Percentiles rank a stretch among this genome's conserved stretches.
phyloP scores from a whole-genome alignment of 2,113 vertebrate genomes.

The Leptocoma aspasia region DNA sequence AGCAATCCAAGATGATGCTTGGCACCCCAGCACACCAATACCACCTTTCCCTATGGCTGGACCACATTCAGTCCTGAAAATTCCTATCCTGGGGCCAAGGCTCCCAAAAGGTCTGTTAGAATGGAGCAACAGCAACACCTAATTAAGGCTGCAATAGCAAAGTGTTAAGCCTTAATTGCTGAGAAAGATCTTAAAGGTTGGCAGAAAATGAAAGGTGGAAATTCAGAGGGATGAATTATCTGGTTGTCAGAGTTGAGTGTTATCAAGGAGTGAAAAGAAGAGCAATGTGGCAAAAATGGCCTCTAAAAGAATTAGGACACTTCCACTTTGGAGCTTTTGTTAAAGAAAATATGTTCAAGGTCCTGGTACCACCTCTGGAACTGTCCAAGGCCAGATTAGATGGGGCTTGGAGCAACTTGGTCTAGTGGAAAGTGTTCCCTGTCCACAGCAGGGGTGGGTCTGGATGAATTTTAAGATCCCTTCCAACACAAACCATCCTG shows the following conservation, averaged over 20 bases:
- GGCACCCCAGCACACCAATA: background rate
- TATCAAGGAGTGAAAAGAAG: background rate
- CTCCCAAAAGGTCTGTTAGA: background rate
- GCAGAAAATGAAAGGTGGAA: background rate
- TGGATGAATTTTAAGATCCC: background rate
- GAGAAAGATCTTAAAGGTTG: background rate
- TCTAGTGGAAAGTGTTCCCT: background rate
- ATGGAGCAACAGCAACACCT: background rate
- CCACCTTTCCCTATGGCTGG: background rate
- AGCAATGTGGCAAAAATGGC: background rate
- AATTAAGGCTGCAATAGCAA: background rate
- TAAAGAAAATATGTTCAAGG: background rate
- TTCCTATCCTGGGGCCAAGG: background rate
- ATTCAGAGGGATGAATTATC: background rate
- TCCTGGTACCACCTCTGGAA: background rate
- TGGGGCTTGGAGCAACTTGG: background rate
- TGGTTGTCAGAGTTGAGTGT: background rate
- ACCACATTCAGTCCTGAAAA: background rate
- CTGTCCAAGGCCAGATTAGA: background rate
- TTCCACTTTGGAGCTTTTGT: background rate
- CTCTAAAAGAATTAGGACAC: background rate
- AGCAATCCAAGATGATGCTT: rapidly evolving
- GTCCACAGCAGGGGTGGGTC: background rate
- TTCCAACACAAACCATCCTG: background rate
- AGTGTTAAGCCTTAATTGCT: background rate